Evolutionary conservation across 2,888 invertebrate species (phyloP), one percentile per base, ranked within the genome.

Genomic region (Leucania comma): DNA sequence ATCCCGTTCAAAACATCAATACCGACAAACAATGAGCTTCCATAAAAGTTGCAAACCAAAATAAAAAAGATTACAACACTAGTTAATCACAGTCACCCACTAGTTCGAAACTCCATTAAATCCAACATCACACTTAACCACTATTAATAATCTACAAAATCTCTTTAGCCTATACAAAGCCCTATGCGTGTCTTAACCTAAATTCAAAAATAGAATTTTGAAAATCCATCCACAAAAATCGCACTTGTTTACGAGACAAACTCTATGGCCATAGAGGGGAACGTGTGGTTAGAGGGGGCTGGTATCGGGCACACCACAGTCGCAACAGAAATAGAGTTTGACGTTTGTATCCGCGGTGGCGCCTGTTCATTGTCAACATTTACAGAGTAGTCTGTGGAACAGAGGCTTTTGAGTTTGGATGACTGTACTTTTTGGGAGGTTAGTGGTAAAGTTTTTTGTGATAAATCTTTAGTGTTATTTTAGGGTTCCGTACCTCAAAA

Each of bases 341-440:
- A 95, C 95, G 95, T 90, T 95, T 93, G 95, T 93, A 94, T 94
- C 94, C 93, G 93, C 88, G 94, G 93, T 95, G 95, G 95, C 95
- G 95, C 95, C 95, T 96, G 95, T 94, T 95, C 94, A 94, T 92
- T 95, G 95, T 95, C 95, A 95, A 95, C 95, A 80, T 94, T 86
- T 86, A 89, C 85, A 95, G 95, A 89, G 88, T 80, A 93, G 71
- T 53, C 73, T 3, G 9, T 1, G 8, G 22, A 68, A 89, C 90
- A 94, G 91, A 80, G 63, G 42, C 26, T 32, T 60, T 68, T 63
- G 62, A 61, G 61, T 74, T 42, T 42, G 17, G 42, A 17, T 42
- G 42, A 42, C 5, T 42, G 17, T 17, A 42, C 42, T 17, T 17
- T 42, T 42, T 42, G 17, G 17, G 42, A 3, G 4, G 29, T 2